phyloP scores from a whole-genome alignment of 2,888 invertebrate species.

The Halictus quadricinctus region DNA sequence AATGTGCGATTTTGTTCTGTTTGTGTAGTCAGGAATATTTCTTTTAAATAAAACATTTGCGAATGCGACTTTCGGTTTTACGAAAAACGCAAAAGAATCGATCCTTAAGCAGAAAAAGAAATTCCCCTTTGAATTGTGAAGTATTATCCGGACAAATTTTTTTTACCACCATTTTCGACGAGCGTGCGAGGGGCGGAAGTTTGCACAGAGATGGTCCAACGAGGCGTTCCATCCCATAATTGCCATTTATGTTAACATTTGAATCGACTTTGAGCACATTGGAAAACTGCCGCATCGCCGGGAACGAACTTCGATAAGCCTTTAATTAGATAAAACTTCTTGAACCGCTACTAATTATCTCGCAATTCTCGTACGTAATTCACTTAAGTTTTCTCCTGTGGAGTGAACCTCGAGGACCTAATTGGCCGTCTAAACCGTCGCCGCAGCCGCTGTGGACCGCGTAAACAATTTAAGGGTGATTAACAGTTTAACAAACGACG shows the following conservation, averaged over 20 bases:
- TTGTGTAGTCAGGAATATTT: not conserved
- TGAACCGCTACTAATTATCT: slow-evolving; percentile 59
- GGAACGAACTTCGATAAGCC: slow-evolving; percentile 57
- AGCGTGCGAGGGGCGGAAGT: not conserved
- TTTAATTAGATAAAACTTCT: slow-evolving; percentile 63
- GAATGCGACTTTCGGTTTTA: too few species aligned
- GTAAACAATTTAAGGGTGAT: slow-evolving; percentile 59
- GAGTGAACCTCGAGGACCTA: slow-evolving; percentile 46
- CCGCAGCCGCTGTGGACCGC: slow-evolving; percentile 19
- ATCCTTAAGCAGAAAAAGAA: not conserved
- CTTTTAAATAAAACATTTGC: too few species aligned
- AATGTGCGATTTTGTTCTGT: too few species aligned
- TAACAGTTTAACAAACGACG: slow-evolving; percentile 52
- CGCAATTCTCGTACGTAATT: slow-evolving; percentile 59
- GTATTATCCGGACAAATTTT: not conserved
- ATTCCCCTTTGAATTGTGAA: not conserved
- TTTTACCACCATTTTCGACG: not conserved
- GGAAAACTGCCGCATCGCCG: slow-evolving; percentile 25
- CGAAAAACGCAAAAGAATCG: too few species aligned
- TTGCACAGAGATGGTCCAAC: not conserved
- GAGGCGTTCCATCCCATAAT: not conserved
- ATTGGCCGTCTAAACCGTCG: slow-evolving; percentile 31
- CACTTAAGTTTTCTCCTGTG: slow-evolving; percentile 55
- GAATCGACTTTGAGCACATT: slow-evolving; percentile 25
- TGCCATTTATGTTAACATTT: slow-evolving; percentile 38